A percentile compares a stretch with the other conserved stretches of the same genome.
Conservation (phyloP, 1,140 invertebrate species). For the Aplysia californica region DNA sequence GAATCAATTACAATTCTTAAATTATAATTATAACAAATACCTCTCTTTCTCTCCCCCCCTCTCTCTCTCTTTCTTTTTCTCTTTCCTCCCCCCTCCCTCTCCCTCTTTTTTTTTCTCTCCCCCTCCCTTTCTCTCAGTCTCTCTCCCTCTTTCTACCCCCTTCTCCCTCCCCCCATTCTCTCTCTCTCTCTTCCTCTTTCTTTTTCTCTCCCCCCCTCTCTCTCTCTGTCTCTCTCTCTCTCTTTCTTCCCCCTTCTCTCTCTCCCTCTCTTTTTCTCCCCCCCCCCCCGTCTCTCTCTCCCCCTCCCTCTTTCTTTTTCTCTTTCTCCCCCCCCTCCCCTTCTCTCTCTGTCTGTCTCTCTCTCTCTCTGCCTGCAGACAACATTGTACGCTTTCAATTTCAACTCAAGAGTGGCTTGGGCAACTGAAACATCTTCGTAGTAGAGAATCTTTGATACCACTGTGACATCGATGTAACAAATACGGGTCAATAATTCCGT, state of each 20-base stretch:
- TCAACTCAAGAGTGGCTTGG: too few species aligned
- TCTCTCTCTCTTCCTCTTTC: background rate
- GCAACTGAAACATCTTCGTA: too few species aligned
- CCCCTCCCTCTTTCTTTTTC: background rate
- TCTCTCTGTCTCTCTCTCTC: background rate
- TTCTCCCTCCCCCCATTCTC: background rate
- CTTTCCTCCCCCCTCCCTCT: background rate
- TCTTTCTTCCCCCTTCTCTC: background rate
- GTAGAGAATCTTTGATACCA: too few species aligned
- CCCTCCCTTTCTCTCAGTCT: background rate
- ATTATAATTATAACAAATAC: background rate
- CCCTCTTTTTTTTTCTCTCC: background rate
- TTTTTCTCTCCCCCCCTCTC: background rate
- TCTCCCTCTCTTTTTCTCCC: background rate
- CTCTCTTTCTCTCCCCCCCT: background rate
- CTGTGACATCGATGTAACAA: too few species aligned
- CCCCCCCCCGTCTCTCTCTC: background rate
- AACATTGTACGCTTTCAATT: too few species aligned
- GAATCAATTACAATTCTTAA: background rate
- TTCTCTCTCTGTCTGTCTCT: background rate
- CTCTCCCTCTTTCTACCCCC: background rate
- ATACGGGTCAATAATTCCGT: too few species aligned
- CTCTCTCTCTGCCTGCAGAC: too few species aligned
- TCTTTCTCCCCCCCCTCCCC: background rate
- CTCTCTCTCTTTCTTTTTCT: background rate